phyloP scores from a whole-genome alignment of 2,797 vertebrate species.

The Catamblyrhynchus diadema region DNA sequence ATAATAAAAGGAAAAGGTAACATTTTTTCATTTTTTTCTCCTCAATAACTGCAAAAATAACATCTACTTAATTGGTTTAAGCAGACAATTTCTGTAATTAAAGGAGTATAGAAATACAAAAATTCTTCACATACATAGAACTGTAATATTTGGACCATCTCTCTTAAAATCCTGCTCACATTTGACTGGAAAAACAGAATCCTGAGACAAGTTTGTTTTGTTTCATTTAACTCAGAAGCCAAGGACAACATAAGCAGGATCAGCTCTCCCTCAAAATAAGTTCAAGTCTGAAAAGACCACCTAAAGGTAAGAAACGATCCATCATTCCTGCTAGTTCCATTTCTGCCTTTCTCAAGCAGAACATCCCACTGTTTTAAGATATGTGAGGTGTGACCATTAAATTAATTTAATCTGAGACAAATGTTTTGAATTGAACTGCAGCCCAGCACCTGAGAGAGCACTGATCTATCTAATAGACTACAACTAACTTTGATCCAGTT shows the following conservation, averaged over 20 bases:
- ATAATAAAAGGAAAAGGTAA: neutral
- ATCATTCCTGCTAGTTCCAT: neutral
- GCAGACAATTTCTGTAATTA: neutral
- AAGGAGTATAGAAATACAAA: neutral
- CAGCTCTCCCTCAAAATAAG: neutral
- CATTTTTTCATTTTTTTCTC: neutral
- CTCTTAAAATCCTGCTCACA: neutral
- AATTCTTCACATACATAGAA: conserved; percentile 12
- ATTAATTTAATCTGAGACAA: conserved; percentile 45
- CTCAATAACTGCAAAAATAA: conserved; percentile 29
- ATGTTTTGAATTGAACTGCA: conserved; percentile 26
- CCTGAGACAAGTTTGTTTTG: neutral
- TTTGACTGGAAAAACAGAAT: neutral
- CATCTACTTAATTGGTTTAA: neutral
- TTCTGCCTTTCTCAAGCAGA: conserved; percentile 25
- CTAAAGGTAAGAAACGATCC: conserved; percentile 18
- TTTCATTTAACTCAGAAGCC: conserved; percentile 4
- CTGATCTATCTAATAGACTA: conserved; percentile 18
- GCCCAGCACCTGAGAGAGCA: conserved; percentile 5
- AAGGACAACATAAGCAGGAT: conserved; percentile 37
- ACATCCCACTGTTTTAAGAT: conserved; percentile 12
- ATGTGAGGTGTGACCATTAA: conserved; percentile 32
- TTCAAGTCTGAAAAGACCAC: conserved; percentile 37
- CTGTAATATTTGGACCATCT: neutral
- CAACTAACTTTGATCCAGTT: conserved; percentile 38